Evolutionary conservation across 1,140 invertebrate genomes (phyloP).

Genomic region (Limonius californicus): DNA sequence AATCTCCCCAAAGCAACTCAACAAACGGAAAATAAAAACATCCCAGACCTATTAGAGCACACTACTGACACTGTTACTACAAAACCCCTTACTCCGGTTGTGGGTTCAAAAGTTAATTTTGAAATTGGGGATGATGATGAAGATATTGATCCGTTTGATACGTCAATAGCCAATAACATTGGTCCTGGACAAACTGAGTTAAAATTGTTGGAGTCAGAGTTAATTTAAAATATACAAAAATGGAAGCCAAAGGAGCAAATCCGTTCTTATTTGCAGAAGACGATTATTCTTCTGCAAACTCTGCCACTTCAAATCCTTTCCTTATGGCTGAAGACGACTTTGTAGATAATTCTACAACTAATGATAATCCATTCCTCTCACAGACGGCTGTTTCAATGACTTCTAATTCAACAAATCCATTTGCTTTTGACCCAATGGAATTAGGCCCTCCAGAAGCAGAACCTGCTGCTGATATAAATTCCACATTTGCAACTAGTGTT

Average conservation of each 20-base stretch:
- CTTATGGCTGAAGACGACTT: conserved; percentile 56
- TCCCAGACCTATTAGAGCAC: conserved; percentile 30
- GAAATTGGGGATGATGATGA: conserved; percentile 42
- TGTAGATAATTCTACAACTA: conserved; percentile 38
- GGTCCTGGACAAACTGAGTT: conserved; percentile 58
- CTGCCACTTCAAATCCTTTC: conserved; percentile 66
- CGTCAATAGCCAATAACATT: conserved; percentile 56
- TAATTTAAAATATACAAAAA: conserved; percentile 52
- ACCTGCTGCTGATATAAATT: conserved; percentile 16
- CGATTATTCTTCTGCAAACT: conserved; percentile 48
- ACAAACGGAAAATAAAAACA: neutral
- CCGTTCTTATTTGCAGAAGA: conserved; percentile 73
- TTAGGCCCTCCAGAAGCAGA: conserved; percentile 51
- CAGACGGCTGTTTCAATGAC: conserved; percentile 40
- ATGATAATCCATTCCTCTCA: conserved; percentile 58
- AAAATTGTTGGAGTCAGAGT: conserved; percentile 58
- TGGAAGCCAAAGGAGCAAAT: conserved; percentile 60
- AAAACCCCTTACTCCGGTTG: conserved; percentile 63
- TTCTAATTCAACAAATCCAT: conserved; percentile 52
- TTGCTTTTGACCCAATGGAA: conserved; percentile 56
- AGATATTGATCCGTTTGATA: conserved; percentile 64
- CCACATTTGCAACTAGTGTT: conserved; percentile 9
- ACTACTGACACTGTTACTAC: conserved; percentile 51
- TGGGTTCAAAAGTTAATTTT: conserved; percentile 41
- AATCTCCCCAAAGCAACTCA: neutral